phyloP scores from a whole-genome alignment of 2,113 vertebrate species.

The Rhea pennata region DNA sequence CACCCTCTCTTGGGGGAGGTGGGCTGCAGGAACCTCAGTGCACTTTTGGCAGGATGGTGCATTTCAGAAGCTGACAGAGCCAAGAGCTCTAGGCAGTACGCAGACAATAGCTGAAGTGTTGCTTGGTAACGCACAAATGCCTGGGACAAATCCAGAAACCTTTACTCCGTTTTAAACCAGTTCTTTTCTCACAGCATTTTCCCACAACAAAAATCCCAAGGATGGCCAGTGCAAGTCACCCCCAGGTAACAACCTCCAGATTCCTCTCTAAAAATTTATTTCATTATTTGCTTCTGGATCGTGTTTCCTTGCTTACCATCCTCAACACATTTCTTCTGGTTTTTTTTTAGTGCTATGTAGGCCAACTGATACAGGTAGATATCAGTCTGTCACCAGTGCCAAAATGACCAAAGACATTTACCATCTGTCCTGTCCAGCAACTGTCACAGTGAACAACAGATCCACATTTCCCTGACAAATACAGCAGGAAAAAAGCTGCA shows the following conservation, averaged over 20 bases:
- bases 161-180: not conserved
- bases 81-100: not conserved
- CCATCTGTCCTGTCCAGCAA: not conserved
- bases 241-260: not conserved
- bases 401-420: not conserved
- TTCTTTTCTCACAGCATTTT: not conserved
- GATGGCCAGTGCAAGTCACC: not conserved
- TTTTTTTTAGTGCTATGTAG: not conserved
- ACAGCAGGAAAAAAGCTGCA: not conserved
- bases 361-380: not conserved
- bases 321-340: not conserved
- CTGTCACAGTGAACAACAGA: not conserved
- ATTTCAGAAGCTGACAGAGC: not conserved
- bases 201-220: not conserved
- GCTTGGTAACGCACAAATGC: accelerated
- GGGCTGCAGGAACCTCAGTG: not conserved
- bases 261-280: not conserved
- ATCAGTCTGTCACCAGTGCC: not conserved
- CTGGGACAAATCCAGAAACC: not conserved
- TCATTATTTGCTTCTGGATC: not conserved
- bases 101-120: not conserved
- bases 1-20: not conserved
- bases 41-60: not conserved
- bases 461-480: not conserved
- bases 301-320: not conserved